Evolutionary conservation across 2,797 vertebrate species (phyloP).

Genomic region (Tokudaia tokunoshimensis): DNA sequence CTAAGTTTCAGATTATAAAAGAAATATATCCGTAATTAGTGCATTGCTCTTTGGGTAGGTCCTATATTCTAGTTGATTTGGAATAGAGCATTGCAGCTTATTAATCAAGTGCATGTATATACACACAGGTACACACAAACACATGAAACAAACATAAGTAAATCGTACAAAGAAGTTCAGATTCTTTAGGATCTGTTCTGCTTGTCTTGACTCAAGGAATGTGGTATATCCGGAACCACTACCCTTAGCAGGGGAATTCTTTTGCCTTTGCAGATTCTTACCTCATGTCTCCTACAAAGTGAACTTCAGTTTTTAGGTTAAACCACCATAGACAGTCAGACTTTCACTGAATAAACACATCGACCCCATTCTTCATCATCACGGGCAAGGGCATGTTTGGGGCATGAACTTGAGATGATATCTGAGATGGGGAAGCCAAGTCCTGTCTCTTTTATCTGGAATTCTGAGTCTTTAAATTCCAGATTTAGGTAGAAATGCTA

Average conservation of each 20-base stretch:
- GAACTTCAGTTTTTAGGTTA: background rate
- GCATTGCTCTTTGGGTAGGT: background rate
- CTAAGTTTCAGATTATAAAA: background rate
- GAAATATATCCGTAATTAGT: background rate
- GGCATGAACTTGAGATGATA: background rate
- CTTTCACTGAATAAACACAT: background rate
- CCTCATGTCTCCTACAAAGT: background rate
- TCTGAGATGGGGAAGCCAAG: background rate
- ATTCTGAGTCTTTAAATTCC: background rate
- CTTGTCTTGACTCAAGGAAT: background rate
- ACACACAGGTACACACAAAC: background rate
- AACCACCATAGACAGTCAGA: background rate
- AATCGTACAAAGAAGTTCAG: background rate
- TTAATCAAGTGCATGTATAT: background rate
- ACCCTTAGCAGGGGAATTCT: background rate
- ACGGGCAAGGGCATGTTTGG: background rate
- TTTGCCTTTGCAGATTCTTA: background rate
- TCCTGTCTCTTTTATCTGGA: background rate
- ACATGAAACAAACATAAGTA: background rate
- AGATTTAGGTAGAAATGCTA: background rate
- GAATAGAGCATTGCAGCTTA: background rate
- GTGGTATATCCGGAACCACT: background rate
- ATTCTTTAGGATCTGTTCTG: background rate
- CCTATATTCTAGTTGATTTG: slow-evolving; percentile 13
- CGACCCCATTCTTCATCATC: background rate